phyloP scores from a whole-genome alignment of 2,113 vertebrate species.

The Coryphaenoides rupestris region DNA sequence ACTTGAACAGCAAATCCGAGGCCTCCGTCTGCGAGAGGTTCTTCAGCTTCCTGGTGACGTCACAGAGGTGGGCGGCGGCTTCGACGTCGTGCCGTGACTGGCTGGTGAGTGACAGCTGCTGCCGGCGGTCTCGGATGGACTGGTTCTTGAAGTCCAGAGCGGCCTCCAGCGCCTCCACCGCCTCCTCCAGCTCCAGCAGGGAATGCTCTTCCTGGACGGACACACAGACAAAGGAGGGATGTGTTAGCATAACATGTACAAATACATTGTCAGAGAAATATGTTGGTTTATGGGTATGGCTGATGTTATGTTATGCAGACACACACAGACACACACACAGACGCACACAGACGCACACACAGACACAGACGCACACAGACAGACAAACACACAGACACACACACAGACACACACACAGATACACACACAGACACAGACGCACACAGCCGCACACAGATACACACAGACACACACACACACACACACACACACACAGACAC shows the following conservation, averaged over 20 bases:
- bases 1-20: constrained; percentile 80
- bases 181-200: constrained; percentile 86
- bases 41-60: constrained; percentile 76
- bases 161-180: constrained; percentile 83
- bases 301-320: too few relatives aligned
- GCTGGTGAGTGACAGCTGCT: constrained; percentile 54
- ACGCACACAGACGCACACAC: constrained; percentile 6
- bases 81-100: constrained; percentile 33
- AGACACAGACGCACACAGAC: too few relatives aligned
- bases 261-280: too few relatives aligned
- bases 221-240: constrained; percentile 2
- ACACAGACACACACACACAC: constrained; percentile 1
- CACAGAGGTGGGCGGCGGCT: constrained; percentile 62
- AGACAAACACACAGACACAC: constrained; percentile 3
- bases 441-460: constrained; percentile 1
- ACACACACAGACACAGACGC: constrained; percentile 2
- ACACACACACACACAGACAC: constrained; percentile 10
- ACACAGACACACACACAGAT: constrained; percentile 5
- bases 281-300: too few relatives aligned
- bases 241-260: too few relatives aligned
- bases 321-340: constrained; percentile 2
- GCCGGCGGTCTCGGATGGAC: constrained; percentile 75
- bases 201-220: constrained; percentile 82
- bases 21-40: constrained; percentile 73
- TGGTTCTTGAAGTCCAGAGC: constrained; percentile 84